phyloP scores from a whole-genome alignment of 2,888 invertebrate genomes.

The Endomychus coccineus region DNA sequence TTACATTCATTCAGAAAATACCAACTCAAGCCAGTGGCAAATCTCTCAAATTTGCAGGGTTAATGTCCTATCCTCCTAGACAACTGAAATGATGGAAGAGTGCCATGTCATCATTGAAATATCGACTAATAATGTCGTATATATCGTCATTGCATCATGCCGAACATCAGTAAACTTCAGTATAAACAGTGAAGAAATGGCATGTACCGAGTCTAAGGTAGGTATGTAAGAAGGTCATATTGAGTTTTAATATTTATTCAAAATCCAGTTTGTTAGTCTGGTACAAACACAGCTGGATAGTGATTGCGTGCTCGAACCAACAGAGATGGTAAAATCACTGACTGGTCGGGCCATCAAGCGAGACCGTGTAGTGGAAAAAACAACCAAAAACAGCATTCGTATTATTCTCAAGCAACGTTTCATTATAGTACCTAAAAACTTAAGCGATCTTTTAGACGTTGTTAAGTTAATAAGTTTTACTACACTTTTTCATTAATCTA shows the following conservation, averaged over 20 bases:
- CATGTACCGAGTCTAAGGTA: slow-evolving; percentile 9
- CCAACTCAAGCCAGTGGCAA: no score
- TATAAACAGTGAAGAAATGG: no score
- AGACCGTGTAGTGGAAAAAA: slow-evolving; percentile 24
- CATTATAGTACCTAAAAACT: slow-evolving; percentile 26
- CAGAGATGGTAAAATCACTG: slow-evolving; percentile 21
- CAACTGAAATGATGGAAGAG: no score
- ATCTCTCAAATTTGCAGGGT: no score
- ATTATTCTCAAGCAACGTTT: slow-evolving; percentile 20
- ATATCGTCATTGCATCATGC: no score
- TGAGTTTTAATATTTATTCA: slow-evolving; percentile 32
- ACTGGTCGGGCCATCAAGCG: slow-evolving; percentile 20
- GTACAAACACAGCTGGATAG: slow-evolving; percentile 32
- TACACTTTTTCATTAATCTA: no score
- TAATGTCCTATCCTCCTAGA: no score
- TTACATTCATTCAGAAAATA: no score
- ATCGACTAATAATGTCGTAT: no score
- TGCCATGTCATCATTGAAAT: no score
- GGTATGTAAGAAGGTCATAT: slow-evolving; percentile 17
- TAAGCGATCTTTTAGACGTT: slow-evolving; percentile 26
- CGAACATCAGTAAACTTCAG: no score
- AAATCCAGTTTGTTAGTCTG: slow-evolving; percentile 31
- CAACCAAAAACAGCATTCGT: slow-evolving; percentile 21
- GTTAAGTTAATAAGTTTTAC: slow-evolving; percentile 26
- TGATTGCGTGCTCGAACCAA: slow-evolving; percentile 19